A percentile compares a stretch with the other conserved stretches of the same genome.
These are phyloP conservation scores for Stenodera caucasica DNA, from an alignment of 2,888 invertebrate species.

Conservation along the genomic window DNA sequence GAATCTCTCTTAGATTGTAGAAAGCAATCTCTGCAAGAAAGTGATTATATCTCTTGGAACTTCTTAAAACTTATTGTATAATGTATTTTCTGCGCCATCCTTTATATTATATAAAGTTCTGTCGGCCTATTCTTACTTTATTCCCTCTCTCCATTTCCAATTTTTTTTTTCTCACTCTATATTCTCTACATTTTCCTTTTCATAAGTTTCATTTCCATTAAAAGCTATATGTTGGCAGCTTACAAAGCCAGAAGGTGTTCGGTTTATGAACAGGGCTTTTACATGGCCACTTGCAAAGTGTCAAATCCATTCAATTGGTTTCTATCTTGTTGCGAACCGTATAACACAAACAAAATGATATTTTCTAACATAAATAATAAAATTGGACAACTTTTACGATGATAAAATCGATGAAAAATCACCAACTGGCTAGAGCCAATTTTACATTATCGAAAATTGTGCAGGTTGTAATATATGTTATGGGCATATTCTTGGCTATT, in stretches of 20 bases:
- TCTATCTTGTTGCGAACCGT: background rate
- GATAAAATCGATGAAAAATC: slow-evolving; percentile 2
- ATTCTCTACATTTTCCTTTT: slow-evolving; percentile 15
- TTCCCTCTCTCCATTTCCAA: slow-evolving; percentile 32
- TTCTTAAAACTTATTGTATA: slow-evolving; percentile 27
- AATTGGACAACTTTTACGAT: background rate
- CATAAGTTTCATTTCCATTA: slow-evolving; percentile 41
- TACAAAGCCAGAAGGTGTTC: background rate
- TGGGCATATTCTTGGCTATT: background rate
- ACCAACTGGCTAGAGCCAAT: slow-evolving; percentile 2
- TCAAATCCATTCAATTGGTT: background rate
- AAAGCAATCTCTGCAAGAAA: slow-evolving; percentile 26
- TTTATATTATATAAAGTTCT: slow-evolving; percentile 38
- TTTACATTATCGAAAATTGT: slow-evolving; percentile 1
- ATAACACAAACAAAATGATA: background rate
- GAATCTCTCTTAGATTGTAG: slow-evolving; percentile 4
- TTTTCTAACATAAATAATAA: background rate
- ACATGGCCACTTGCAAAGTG: background rate
- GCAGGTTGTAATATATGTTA: background rate
- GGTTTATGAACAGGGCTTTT: background rate
- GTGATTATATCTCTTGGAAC: slow-evolving; percentile 26
- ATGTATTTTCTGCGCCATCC: slow-evolving; percentile 28
- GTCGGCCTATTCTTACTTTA: slow-evolving; percentile 36
- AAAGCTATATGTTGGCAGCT: slow-evolving; percentile 19
- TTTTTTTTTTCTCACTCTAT: slow-evolving; percentile 1